phyloP scores from a whole-genome alignment of 2,888 invertebrate species.

The Sphaeridia pumilis region DNA sequence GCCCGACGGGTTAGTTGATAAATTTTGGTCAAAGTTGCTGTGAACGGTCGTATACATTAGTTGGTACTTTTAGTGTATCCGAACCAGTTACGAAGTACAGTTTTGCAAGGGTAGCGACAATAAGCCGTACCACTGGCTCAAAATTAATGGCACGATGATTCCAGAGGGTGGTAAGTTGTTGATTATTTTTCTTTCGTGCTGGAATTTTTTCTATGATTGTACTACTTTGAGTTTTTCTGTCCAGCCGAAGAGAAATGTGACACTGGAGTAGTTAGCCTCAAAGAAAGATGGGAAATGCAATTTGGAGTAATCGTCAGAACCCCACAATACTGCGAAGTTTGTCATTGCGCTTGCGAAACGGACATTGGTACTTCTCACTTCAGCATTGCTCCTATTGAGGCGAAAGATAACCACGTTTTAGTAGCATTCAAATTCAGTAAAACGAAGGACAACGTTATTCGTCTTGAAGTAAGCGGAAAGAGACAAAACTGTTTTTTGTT shows the following conservation, averaged over 20 bases:
- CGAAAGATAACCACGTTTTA: slow-evolving; percentile 4
- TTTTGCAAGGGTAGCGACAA: slow-evolving; percentile 10
- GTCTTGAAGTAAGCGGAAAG: slow-evolving; percentile 11
- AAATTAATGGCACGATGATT: slow-evolving; percentile 12
- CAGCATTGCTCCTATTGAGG: not conserved
- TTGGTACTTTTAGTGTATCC: slow-evolving; percentile 11
- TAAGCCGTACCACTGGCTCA: slow-evolving; percentile 17
- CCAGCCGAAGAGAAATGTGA: not conserved
- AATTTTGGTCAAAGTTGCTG: not conserved
- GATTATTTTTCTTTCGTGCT: not conserved
- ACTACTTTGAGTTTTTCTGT: too few species aligned
- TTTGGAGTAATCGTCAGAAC: slow-evolving; percentile 17
- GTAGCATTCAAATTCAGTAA: too few species aligned
- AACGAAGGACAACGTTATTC: slow-evolving; percentile 10
- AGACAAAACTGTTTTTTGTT: not conserved
- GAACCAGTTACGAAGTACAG: slow-evolving; percentile 10
- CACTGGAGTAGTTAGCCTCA: not conserved
- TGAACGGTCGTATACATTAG: not conserved
- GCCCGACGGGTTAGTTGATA: slow-evolving; percentile 8
- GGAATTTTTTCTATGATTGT: too few species aligned
- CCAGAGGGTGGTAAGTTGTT: slow-evolving; percentile 5
- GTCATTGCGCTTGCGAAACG: slow-evolving; percentile 18
- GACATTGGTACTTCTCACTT: slow-evolving; percentile 8
- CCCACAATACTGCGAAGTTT: slow-evolving; percentile 20
- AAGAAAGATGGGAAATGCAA: slow-evolving; percentile 19